Conservation (phyloP, 2,888 invertebrate genomes). For the Agrochola lota region DNA sequence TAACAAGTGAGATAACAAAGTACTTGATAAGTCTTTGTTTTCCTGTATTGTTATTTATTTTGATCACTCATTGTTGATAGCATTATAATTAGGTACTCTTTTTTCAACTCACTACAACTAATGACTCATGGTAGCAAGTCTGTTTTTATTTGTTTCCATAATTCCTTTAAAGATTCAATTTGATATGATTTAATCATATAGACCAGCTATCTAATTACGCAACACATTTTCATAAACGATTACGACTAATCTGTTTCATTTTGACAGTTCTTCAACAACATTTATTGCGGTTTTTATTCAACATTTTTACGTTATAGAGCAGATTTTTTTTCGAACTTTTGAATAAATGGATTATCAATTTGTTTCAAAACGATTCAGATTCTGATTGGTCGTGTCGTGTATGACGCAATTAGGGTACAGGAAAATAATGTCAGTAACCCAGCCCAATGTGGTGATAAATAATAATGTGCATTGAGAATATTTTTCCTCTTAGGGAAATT, state of each 20-base stretch:
- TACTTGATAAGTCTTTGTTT: constrained; percentile 26
- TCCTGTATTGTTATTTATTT: constrained; percentile 16
- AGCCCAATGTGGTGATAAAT: constrained; percentile 1
- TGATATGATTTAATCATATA: neutral
- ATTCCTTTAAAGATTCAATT: neutral
- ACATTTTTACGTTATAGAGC: too few relatives aligned
- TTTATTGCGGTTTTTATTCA: too few relatives aligned
- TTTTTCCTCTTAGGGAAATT: constrained; percentile 55
- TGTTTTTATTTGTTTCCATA: neutral
- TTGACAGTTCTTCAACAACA: too few relatives aligned
- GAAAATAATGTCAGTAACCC: constrained; percentile 12
- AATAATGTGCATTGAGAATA: neutral
- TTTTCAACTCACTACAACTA: neutral
- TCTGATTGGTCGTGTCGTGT: too few relatives aligned
- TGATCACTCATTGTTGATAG: constrained; percentile 1
- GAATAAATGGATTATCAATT: too few relatives aligned
- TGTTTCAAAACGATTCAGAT: too few relatives aligned
- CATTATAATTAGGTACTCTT: neutral
- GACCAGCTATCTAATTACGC: too few relatives aligned
- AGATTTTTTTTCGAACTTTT: too few relatives aligned
- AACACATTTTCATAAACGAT: too few relatives aligned
- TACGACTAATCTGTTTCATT: too few relatives aligned
- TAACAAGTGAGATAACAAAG: neutral
- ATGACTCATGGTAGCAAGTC: neutral
- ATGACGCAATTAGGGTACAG: neutral